Evolutionary conservation across 2,888 invertebrate genomes (phyloP).

Genomic region (Xanthostigma xanthostigma): DNA sequence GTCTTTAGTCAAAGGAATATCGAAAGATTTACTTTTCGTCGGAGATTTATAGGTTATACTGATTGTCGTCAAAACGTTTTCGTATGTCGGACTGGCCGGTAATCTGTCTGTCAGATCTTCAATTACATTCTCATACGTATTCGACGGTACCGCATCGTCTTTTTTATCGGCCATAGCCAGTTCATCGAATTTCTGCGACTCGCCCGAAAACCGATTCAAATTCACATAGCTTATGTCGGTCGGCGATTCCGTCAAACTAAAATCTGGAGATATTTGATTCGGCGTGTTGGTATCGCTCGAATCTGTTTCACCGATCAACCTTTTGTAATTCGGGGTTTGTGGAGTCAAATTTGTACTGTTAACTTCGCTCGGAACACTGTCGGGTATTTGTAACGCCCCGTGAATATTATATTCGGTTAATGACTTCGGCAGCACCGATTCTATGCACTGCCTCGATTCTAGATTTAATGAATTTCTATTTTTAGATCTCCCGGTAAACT

Average conservation of each 20-base stretch:
- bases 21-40: slow-evolving; percentile 24
- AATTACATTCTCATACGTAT: slow-evolving; percentile 3
- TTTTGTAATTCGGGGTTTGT: slow-evolving; percentile 25
- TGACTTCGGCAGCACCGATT: slow-evolving; percentile 21
- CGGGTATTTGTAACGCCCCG: slow-evolving; percentile 15
- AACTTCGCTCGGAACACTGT: slow-evolving; percentile 16
- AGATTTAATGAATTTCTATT: slow-evolving; percentile 24
- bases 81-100: slow-evolving; percentile 35
- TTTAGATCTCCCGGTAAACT: background rate
- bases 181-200: slow-evolving; percentile 6
- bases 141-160: background rate
- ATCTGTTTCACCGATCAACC: slow-evolving; percentile 18
- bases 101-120: slow-evolving; percentile 20
- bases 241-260: slow-evolving; percentile 24
- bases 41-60: slow-evolving; percentile 59
- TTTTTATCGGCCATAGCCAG: background rate
- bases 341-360: slow-evolving; percentile 22
- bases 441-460: slow-evolving; percentile 13
- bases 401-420: slow-evolving; percentile 24
- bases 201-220: slow-evolving; percentile 29
- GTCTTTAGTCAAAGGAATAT: slow-evolving; percentile 20
- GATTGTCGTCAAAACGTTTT: slow-evolving; percentile 48
- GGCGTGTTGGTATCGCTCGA: slow-evolving; percentile 25
- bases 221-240: slow-evolving; percentile 35
- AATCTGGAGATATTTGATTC: slow-evolving; percentile 12